These are phyloP conservation scores for Scarus forsteni DNA, from an alignment of 2,797 vertebrate genomes.

Conservation along the genomic window DNA sequence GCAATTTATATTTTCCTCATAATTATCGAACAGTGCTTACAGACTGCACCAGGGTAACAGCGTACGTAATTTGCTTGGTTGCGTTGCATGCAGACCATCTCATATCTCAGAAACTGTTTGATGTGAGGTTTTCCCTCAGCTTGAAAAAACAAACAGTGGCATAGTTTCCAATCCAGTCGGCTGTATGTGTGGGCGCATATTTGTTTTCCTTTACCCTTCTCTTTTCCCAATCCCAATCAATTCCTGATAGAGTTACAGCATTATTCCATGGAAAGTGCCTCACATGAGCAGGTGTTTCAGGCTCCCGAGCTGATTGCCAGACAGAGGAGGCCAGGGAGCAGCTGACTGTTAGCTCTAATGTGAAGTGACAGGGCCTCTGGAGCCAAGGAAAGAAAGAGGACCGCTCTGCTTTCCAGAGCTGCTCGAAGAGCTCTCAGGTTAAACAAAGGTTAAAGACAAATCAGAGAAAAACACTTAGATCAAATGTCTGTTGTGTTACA, in stretches of 20 bases:
- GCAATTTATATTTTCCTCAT: constrained; percentile 55
- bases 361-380: constrained; percentile 74
- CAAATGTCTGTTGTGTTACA: constrained; percentile 51
- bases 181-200: constrained; percentile 74
- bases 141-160: constrained; percentile 79
- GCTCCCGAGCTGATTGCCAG: constrained; percentile 79
- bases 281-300: constrained; percentile 83
- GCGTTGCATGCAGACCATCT: constrained; percentile 52
- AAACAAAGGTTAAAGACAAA: constrained; percentile 71
- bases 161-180: constrained; percentile 81
- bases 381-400: constrained; percentile 56
- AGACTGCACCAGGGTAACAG: constrained; percentile 41
- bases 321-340: constrained; percentile 71
- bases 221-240: constrained; percentile 74
- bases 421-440: constrained; percentile 69
- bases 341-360: constrained; percentile 79
- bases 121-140: constrained; percentile 65
- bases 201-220: constrained; percentile 63
- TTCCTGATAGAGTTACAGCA: constrained; percentile 83
- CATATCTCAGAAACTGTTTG: constrained; percentile 72
- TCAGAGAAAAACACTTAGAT: constrained; percentile 49
- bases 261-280: constrained; percentile 83
- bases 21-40: constrained; percentile 61
- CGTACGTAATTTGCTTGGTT: constrained; percentile 54
- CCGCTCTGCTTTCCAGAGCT: constrained; percentile 62